phyloP scores from a whole-genome alignment of 2,888 invertebrate genomes.

The Perizoma flavofasciatum region DNA sequence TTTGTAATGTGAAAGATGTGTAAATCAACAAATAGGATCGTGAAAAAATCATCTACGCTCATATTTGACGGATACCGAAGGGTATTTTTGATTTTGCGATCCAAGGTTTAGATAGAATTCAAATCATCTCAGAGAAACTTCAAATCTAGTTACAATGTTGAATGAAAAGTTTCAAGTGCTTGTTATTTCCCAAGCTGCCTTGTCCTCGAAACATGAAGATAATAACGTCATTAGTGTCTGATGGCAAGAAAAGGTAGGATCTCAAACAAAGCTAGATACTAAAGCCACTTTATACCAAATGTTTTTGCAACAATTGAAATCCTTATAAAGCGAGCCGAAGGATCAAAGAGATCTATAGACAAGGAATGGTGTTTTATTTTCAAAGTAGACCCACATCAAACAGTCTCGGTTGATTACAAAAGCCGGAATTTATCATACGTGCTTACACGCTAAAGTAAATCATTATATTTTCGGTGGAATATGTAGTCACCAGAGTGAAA shows the following conservation, averaged over 20 bases:
- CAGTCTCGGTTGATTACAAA: conserved; percentile 29
- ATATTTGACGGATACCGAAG: too few species aligned
- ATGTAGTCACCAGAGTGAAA: conserved; percentile 34
- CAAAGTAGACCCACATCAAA: conserved; percentile 29
- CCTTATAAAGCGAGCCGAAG: conserved; percentile 7
- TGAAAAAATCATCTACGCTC: too few species aligned
- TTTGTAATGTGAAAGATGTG: too few species aligned
- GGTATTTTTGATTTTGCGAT: neutral
- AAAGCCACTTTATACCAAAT: conserved; percentile 8
- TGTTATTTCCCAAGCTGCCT: conserved; percentile 22
- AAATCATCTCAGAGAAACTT: neutral
- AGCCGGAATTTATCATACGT: conserved; percentile 28
- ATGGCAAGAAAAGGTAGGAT: conserved; percentile 13
- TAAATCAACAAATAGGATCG: too few species aligned
- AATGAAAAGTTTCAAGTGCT: conserved; percentile 23
- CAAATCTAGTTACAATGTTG: neutral
- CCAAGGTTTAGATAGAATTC: neutral
- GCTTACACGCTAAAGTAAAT: conserved; percentile 27
- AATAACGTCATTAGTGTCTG: conserved; percentile 22
- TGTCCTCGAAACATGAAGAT: conserved; percentile 12
- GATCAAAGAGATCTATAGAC: conserved; percentile 21
- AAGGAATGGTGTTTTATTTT: conserved; percentile 21
- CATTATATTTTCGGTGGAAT: conserved; percentile 26
- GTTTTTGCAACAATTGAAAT: conserved; percentile 16
- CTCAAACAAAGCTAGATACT: conserved; percentile 9